Evolutionary conservation across 2,113 vertebrate genomes (phyloP), one percentile per base, ranked within the genome.

Genomic region (Halichoerus grypus): DNA sequence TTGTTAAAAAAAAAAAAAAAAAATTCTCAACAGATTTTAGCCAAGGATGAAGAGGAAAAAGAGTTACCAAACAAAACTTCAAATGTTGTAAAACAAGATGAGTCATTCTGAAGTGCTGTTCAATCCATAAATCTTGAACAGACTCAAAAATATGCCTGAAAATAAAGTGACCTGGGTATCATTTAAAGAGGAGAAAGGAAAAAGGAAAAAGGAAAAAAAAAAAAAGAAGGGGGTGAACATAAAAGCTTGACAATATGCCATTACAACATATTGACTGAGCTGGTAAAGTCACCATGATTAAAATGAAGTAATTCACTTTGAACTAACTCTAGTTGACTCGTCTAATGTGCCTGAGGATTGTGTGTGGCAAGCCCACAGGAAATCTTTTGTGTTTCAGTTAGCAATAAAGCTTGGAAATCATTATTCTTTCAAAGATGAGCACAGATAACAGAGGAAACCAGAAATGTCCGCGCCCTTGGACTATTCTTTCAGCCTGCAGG

Each of bases 221-320:
- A 87, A 85, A 26, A 79, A 86, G 71, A 11, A 39, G 88, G 74
- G 65, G 31, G 24, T 36, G 51, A 76, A 59, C 84, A 55, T 19
- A 13, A 89, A 93, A 85, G 72, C 95, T 95, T 77, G 82, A 96
- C 59, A 80, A 82, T 91, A 82, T 83, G 91, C 95, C 94, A 93
- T 96, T 94, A 95, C 39, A 96, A 96, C 72, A 63, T 86, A 98
- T 96, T 97, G 97, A 98, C 94, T 81, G 97, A 98, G 93, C 96
- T 79, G 86, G 93, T 97, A 96, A 97, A 98, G 97, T 98, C 98
- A 94, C 87, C 95, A 92, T 92, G 98, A 99, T 98, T 98, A 98
- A 98, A 99, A 99, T 83, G 69, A 94, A 98, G 97, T 95, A 98
- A 98, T 98, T 99, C 98, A 97, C 98, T 99, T 98, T 98, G 98